Conservation (phyloP, 2,113 vertebrate genomes). For the Epinephelus fuscoguttatus region DNA sequence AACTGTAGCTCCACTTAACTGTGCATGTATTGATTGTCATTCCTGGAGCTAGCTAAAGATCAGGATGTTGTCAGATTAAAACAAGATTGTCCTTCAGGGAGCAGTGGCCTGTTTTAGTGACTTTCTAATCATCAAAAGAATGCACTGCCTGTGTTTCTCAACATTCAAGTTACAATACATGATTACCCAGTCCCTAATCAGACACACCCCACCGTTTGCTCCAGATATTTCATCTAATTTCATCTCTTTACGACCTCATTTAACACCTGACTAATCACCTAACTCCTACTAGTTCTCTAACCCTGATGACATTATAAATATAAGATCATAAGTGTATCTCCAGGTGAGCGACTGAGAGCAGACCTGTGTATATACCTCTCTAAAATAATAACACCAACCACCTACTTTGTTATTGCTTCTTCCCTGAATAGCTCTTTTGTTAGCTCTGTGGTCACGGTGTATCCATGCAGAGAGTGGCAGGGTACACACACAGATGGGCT, state of each 20-base stretch:
- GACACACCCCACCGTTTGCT: slow-evolving; percentile 9
- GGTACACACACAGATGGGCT: slow-evolving; percentile 54
- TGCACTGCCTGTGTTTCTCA: slow-evolving; percentile 23
- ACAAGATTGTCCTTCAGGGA: too few relatives aligned
- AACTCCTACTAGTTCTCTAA: background rate
- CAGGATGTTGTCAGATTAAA: too few relatives aligned
- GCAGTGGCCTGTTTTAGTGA: background rate
- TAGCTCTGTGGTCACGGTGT: slow-evolving; percentile 37
- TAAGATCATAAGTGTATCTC: background rate
- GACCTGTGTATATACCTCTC: background rate
- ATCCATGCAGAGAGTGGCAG: slow-evolving; percentile 43
- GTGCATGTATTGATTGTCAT: too few relatives aligned
- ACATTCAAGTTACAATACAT: background rate
- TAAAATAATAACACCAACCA: slow-evolving; percentile 7
- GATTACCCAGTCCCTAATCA: background rate
- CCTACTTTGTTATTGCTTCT: slow-evolving; percentile 29
- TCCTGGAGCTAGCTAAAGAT: too few relatives aligned
- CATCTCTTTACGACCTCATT: slow-evolving; percentile 19
- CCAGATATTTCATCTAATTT: slow-evolving; percentile 3
- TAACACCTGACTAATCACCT: background rate
- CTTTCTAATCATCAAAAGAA: slow-evolving; percentile 46
- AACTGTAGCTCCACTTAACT: too few relatives aligned
- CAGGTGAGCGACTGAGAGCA: background rate
- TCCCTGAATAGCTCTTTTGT: slow-evolving; percentile 57
- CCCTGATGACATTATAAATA: background rate